These are phyloP conservation scores for Digitonthophagus gazella DNA, from an alignment of 2,888 invertebrate genomes.

Conservation along the genomic window DNA sequence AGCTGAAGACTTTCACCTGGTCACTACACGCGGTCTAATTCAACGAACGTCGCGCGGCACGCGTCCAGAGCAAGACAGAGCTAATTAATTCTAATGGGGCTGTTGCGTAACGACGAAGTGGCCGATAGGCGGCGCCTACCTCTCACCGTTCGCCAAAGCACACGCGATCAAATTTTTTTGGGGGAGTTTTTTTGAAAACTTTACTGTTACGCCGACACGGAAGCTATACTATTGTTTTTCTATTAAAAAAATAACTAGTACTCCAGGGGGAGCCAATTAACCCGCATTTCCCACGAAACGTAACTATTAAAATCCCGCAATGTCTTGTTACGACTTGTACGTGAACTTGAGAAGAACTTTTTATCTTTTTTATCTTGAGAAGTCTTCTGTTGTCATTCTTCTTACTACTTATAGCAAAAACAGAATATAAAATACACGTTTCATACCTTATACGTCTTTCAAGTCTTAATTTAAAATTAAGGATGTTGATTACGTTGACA, in stretches of 20 bases:
- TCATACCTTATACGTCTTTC: too few species aligned
- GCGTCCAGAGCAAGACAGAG: constrained; percentile 44
- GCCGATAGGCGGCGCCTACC: background rate
- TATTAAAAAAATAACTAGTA: background rate
- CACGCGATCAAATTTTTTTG: background rate
- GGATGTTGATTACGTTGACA: background rate
- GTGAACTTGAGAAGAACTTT: background rate
- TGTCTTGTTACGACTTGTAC: background rate
- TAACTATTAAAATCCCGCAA: background rate
- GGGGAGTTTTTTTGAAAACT: background rate
- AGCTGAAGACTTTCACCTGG: too few species aligned
- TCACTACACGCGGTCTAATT: background rate
- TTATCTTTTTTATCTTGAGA: background rate
- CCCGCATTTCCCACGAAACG: background rate
- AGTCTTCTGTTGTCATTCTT: background rate
- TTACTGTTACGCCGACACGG: too few species aligned
- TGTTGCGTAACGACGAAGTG: background rate
- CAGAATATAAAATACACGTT: too few species aligned
- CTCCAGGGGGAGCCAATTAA: background rate
- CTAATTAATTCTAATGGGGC: constrained; percentile 48
- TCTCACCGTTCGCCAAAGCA: background rate
- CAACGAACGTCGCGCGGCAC: constrained; percentile 36
- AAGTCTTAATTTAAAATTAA: too few species aligned
- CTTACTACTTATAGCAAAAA: too few species aligned
- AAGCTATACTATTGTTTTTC: background rate